These are phyloP conservation scores for Syrista parreyssii DNA, from an alignment of 2,888 invertebrate genomes.

Conservation along the genomic window DNA sequence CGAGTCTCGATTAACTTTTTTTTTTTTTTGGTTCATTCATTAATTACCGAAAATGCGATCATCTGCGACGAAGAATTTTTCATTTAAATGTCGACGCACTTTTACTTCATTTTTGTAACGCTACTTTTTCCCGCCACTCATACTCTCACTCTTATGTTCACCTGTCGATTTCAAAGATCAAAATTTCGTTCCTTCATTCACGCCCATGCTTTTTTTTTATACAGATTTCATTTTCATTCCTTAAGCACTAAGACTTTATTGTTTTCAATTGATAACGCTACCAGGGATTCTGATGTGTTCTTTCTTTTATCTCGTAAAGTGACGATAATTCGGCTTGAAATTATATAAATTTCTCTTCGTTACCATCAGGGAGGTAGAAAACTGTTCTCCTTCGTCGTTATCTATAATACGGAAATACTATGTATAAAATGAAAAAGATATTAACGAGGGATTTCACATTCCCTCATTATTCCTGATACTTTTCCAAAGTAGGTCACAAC, in stretches of 20 bases:
- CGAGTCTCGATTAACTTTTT: constrained; percentile 8
- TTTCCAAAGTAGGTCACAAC: not conserved
- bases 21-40: constrained; percentile 12
- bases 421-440: constrained; percentile 11
- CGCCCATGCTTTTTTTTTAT: no score
- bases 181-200: constrained; percentile 4
- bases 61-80: constrained; percentile 21
- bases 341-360: no score
- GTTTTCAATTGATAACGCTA: no score
- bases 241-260: no score
- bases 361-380: constrained; percentile 11
- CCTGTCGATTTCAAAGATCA: constrained; percentile 27
- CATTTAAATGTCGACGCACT: not conserved
- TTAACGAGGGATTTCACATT: constrained; percentile 1
- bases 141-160: constrained; percentile 23
- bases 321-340: no score
- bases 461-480: not conserved
- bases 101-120: not conserved
- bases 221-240: no score
- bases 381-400: constrained; percentile 12
- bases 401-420: not conserved
- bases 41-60: constrained; percentile 44
- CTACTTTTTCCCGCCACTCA: not conserved
- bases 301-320: no score
- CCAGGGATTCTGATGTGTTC: no score